Base-by-base conservation (phyloP, 2,888 invertebrate genomes). In the Habroteleia sp. region DNA sequence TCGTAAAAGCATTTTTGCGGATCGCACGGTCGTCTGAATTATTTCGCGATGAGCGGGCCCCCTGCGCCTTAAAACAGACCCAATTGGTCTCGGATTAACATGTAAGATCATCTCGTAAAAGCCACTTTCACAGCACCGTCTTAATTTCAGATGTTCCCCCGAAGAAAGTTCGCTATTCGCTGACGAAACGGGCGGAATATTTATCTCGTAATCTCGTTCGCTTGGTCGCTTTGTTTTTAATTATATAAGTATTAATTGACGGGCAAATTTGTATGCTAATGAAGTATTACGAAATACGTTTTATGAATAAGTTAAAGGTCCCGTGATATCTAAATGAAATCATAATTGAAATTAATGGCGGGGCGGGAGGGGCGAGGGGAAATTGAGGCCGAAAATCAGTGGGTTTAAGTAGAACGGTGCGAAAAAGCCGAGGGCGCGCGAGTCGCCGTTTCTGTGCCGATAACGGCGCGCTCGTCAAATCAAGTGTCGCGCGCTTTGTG, bases 181-280 rank as follows among this genome's bases (percentile, higher is more conserved):
- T 10, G 33, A 33, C 3, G 29, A 50, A 16, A 17, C 7, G 29
- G 31, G 5, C 23, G 29, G 16, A 48, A 48, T 20, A 48, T 48
- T 48, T 48, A 33, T 13, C 16, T 31, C 48, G 31, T 14, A 5
- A 1, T 23, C 8, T 13, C 11, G 1, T 10, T 4, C 2, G 3
- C 1, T 29, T 35, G 46, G 17, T 17, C 11, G n/a, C 35, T 20
- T 52, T 56, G 27, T 65, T 37, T 46, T 66, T 66, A 56, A 66
- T 66, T 66, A 48, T 13, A 27, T 60, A 60, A 69, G 69, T 7
- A 16, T 44, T 58, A 69, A 69, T 60, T 60, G 60, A 60, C 60
- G 27, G 58, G 44, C 39, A 27, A 60, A 69, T 69, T 69, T 69
- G 60, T 44, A 69, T 69, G 69, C 52, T 69, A 69, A 69, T 69